phyloP scores from a whole-genome alignment of 2,113 vertebrate species.

The Callocephalon fimbriatum region DNA sequence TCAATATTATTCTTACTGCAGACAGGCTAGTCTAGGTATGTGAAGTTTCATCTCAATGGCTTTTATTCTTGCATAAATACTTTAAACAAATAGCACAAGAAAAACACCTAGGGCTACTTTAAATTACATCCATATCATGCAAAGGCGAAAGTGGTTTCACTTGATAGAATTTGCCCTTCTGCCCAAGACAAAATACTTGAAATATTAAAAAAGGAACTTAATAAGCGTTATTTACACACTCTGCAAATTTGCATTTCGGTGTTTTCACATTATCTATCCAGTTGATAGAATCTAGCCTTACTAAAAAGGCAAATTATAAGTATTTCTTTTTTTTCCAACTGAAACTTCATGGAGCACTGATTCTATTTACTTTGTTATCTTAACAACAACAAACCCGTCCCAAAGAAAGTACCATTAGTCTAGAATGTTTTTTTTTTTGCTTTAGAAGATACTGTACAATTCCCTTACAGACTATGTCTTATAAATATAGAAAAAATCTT shows the following conservation, averaged over 20 bases:
- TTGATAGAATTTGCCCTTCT: slow-evolving; percentile 32
- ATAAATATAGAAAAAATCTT: background rate
- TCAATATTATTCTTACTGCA: slow-evolving; percentile 67
- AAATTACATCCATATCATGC: slow-evolving; percentile 58
- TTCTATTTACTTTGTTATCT: slow-evolving; percentile 21
- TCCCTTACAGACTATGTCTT: background rate
- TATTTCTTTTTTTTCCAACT: background rate
- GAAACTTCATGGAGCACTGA: background rate
- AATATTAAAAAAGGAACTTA: slow-evolving; percentile 14
- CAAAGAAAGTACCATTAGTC: background rate
- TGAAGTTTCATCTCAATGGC: slow-evolving; percentile 45
- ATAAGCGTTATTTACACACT: slow-evolving; percentile 38
- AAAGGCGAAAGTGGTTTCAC: slow-evolving; percentile 45
- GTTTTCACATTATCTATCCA: slow-evolving; percentile 22
- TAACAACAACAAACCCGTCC: background rate
- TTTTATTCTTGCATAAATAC: slow-evolving; percentile 64
- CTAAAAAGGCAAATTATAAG: background rate
- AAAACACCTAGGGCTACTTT: slow-evolving; percentile 56
- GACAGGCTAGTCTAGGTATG: background rate
- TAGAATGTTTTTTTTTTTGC: background rate
- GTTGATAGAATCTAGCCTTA: background rate
- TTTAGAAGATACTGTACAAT: slow-evolving; percentile 5
- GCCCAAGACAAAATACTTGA: slow-evolving; percentile 44
- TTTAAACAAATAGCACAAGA: slow-evolving; percentile 51
- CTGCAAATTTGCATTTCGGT: background rate